Evolutionary conservation across 1,140 invertebrate species (phyloP), one percentile per base, ranked within the genome.

Genomic region (Pachyrhynchus sulphureomaculatus): DNA sequence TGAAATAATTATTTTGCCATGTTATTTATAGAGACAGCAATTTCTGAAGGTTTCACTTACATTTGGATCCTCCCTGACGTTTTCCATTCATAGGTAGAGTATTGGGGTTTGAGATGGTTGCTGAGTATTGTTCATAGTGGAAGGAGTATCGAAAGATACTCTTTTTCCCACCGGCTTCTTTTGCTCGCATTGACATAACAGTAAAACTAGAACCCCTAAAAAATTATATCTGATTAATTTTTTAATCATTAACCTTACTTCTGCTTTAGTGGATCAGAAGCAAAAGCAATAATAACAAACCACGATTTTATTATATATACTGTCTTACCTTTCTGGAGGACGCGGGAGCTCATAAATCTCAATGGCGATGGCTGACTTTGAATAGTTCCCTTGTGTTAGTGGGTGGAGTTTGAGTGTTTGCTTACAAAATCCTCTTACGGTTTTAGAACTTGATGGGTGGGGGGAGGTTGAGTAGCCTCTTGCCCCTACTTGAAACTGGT

Each of bases 11-110:
- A n/a, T n/a, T n/a, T n/a, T n/a, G n/a, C n/a, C n/a, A n/a, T n/a
- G n/a, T n/a, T n/a, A n/a, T n/a, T n/a, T n/a, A n/a, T n/a, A n/a
- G n/a, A n/a, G n/a, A n/a, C n/a, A n/a, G n/a, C n/a, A n/a, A n/a
- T n/a, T n/a, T n/a, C n/a, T n/a, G n/a, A 17, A 48, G 23, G 1
- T 48, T 47, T 39, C n/a, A 73, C 87, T 86, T 81, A 92, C 90
- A 75, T 91, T 90, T 36, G 88, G 86, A 80, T 92, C 90, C 78
- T 92, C 89, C 69, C 87, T 78, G 36, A 87, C 84, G 34, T 81
- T 83, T 56, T 88, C 85, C 73, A n/a, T 75, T 72, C 4, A 75
- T 44, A 41, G 69, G 66, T 64, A 76, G 58, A 64, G 68, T 68
- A 58, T 64, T 68, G 51, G 76, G 70, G 55, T 34, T 62, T 80